A percentile compares a stretch with the other conserved stretches of the same genome.
These are phyloP conservation scores for Teleogryllus oceanicus DNA, from an alignment of 2,888 invertebrate species.

Conservation along the genomic window DNA sequence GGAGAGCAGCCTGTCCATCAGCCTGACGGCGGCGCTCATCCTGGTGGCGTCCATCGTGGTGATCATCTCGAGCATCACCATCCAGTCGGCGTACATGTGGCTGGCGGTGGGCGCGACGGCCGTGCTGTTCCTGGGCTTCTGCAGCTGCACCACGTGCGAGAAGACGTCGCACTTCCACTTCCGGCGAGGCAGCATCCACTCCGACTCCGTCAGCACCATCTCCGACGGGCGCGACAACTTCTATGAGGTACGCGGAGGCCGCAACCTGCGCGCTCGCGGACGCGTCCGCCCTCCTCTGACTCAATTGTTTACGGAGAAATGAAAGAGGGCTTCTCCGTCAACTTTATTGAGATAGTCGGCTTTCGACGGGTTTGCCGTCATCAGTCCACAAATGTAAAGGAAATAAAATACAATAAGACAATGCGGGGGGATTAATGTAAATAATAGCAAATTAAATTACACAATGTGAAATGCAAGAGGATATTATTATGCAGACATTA, in stretches of 20 bases:
- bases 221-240: conserved; percentile 27
- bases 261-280: no score
- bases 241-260: not conserved
- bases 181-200: conserved; percentile 23
- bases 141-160: conserved; percentile 25
- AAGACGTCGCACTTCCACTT: conserved; percentile 24
- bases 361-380: no score
- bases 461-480: no score
- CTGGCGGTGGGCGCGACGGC: conserved; percentile 26
- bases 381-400: no score
- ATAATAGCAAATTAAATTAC: no score
- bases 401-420: no score
- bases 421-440: no score
- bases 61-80: conserved; percentile 26
- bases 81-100: conserved; percentile 31
- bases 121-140: conserved; percentile 24
- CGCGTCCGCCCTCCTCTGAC: no score
- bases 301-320: no score
- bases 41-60: conserved; percentile 26
- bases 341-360: no score
- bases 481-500: no score
- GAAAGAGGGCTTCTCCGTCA: no score
- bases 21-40: conserved; percentile 19
- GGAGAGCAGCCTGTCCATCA: conserved; percentile 10
- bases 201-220: conserved; percentile 33